Conservation (phyloP, 2,797 vertebrate species). For the Borostomias antarcticus region DNA sequence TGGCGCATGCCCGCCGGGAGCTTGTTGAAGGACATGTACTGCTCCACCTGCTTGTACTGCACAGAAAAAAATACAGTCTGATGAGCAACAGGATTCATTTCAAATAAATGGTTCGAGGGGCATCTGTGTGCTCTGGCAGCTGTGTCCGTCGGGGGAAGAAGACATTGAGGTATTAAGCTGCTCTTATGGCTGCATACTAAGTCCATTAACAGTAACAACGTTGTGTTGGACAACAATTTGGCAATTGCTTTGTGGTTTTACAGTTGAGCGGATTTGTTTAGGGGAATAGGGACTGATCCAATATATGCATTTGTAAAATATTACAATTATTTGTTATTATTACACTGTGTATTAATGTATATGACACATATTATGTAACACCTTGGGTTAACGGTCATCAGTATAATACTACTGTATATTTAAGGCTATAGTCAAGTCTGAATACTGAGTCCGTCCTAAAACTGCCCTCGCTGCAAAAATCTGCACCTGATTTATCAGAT, state of each 20-base stretch:
- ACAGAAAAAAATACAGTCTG: slow-evolving; percentile 5
- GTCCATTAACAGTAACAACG: neutral
- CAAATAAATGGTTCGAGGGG: neutral
- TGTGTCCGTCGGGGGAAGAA: neutral
- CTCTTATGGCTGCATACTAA: neutral
- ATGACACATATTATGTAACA: no score
- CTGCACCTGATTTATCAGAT: slow-evolving; percentile 65
- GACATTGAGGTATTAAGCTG: neutral
- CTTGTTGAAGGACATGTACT: slow-evolving; percentile 99
- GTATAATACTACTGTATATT: no score
- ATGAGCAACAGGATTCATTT: neutral
- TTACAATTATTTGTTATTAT: no score
- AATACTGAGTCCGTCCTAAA: slow-evolving; percentile 41
- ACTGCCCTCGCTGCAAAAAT: slow-evolving; percentile 57
- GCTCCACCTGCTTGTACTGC: slow-evolving; percentile 98
- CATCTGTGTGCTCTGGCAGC: neutral
- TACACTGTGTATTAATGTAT: no score
- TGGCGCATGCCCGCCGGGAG: slow-evolving; percentile 94
- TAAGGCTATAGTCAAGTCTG: no score
- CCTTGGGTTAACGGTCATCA: neutral
- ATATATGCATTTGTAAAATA: no score
- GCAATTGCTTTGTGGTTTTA: neutral
- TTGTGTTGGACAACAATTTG: neutral
- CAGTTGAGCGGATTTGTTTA: neutral
- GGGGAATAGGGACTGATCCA: neutral